phyloP scores from a whole-genome alignment of 2,113 vertebrate species.

The Cyphomyrus discorhynchus region DNA sequence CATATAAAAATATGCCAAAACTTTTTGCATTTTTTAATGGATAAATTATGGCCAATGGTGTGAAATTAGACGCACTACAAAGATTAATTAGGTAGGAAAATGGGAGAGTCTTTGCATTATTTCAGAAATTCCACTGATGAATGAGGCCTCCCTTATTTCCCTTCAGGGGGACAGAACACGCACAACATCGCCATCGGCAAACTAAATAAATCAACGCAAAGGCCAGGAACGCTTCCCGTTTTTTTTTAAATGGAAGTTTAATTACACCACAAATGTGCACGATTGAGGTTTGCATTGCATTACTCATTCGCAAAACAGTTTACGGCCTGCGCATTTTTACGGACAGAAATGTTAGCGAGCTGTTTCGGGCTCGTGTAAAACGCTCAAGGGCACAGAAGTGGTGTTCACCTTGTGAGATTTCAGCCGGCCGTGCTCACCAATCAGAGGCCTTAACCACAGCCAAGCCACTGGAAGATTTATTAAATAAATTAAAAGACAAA shows the following conservation, averaged over 20 bases:
- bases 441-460: neutral
- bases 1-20: neutral
- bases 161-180: conserved; percentile 9
- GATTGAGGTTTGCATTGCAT: neutral
- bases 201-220: conserved; percentile 24
- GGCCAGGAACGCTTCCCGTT: conserved; percentile 3
- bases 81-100: neutral
- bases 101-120: neutral
- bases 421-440: neutral
- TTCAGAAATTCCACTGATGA: conserved; percentile 7
- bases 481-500: neutral
- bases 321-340: neutral
- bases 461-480: neutral
- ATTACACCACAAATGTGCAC: conserved; percentile 2
- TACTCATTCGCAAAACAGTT: neutral
- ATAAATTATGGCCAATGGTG: neutral
- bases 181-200: neutral
- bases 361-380: neutral
- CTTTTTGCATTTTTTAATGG: neutral
- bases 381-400: neutral
- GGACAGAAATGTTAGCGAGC: neutral
- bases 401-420: neutral
- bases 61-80: neutral
- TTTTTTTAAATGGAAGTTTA: conserved; percentile 7
- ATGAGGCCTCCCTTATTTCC: neutral